Conservation (phyloP, 2,888 invertebrate species). For the Leptopilina myrica region DNA sequence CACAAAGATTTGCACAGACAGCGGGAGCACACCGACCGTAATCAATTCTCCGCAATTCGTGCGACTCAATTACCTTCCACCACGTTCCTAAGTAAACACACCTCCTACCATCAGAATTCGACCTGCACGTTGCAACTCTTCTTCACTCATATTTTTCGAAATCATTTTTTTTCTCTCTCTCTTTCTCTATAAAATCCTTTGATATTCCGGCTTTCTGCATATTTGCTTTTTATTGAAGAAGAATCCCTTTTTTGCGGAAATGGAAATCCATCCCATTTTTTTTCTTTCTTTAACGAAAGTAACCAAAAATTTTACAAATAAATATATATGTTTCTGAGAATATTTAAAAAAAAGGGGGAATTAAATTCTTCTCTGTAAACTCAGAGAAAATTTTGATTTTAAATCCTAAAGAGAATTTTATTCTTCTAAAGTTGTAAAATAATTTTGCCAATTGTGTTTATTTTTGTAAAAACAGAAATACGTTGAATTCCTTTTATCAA, state of each 20-base stretch:
- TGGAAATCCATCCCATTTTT: neutral
- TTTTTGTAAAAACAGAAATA: too few species aligned
- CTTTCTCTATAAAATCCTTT: neutral
- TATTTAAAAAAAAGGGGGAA: too few species aligned
- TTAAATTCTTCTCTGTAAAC: too few species aligned
- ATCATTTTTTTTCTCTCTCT: neutral
- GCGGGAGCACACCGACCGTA: conserved; percentile 52
- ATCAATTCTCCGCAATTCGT: conserved; percentile 57
- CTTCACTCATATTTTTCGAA: conserved; percentile 29
- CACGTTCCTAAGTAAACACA: conserved; percentile 48
- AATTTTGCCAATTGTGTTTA: too few species aligned
- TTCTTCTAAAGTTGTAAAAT: too few species aligned
- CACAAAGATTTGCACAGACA: conserved; percentile 57
- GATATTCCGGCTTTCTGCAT: conserved; percentile 6
- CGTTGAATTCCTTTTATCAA: neutral
- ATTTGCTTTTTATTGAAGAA: neutral
- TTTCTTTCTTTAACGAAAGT: neutral
- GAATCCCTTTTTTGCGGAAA: neutral
- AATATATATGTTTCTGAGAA: too few species aligned
- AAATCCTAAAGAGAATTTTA: too few species aligned
- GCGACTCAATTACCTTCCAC: conserved; percentile 55
- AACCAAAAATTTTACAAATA: neutral
- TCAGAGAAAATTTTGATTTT: too few species aligned
- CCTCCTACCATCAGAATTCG: conserved; percentile 16
- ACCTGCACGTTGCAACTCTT: conserved; percentile 22